Base-by-base conservation (phyloP, 2,888 invertebrate species). In the Eumerus sabulonum region DNA sequence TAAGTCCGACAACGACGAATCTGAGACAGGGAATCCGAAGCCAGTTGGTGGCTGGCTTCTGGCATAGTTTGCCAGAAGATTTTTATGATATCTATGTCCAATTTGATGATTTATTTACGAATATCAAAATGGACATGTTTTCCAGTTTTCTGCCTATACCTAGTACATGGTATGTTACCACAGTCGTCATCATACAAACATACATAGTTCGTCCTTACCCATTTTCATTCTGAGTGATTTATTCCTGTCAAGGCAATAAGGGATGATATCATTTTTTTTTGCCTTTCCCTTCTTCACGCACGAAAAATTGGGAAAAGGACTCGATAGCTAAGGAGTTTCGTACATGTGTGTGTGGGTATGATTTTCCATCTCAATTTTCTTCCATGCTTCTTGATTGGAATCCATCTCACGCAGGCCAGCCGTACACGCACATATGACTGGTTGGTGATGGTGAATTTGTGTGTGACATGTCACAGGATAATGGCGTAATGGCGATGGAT, bases 51-150 rank as follows among this genome's bases (percentile, higher is more conserved):
- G 40, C 11, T 40, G 27, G 27, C 27, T 27, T 27, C 27, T 7
- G 9, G 3, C 40, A 40, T n/a, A n/a, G 40, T 56, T 27, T 72
- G 63, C 53, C 87, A 86, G 86, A 86, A 86, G 85, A 87, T 87
- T 87, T 88, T 86, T 88, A 86, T 86, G 88, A 88, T 88, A 88
- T 88, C 87, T 88, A 86, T 86, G 87, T 87, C 88, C 87, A 88
- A 87, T 87, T 87, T 87, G 82, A 84, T 88, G 87, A 88, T 88
- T 87, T 87, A 87, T 87, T 86, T 85, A 79, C 74, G 74, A 79
- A 79, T 70, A 79, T 79, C 74, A 64, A 70, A 79, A 70, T 74
- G 79, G 79, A 79, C 79, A 79, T 79, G 79, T 63, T 63, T 19
- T 63, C 54, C 27, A 27, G 17, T 36, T 17, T 18, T 60, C 47